A percentile compares a stretch with the other conserved stretches of the same genome.
Evolutionary conservation across 2,113 vertebrate genomes (phyloP).

Genomic region (Anser cygnoides): DNA sequence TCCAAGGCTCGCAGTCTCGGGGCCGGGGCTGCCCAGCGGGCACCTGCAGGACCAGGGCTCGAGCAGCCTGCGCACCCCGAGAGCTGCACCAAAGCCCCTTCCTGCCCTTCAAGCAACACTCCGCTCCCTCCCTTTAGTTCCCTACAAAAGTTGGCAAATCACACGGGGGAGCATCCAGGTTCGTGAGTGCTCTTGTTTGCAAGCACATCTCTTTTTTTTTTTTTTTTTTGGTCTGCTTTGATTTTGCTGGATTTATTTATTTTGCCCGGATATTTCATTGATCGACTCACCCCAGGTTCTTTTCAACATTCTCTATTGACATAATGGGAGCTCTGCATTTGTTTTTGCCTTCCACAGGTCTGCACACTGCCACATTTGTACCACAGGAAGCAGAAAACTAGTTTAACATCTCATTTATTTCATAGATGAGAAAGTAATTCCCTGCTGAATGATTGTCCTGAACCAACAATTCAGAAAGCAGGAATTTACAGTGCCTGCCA

Average conservation of each 20-base stretch:
- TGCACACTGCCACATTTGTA: slow-evolving; percentile 53
- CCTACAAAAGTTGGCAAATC: too few species aligned
- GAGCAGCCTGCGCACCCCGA: too few species aligned
- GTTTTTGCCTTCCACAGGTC: slow-evolving; percentile 27
- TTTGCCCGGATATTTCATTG: accelerated
- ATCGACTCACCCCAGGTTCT: neutral
- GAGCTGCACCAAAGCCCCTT: too few species aligned
- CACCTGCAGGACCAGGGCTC: too few species aligned
- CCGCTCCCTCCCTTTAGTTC: neutral
- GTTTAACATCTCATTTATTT: slow-evolving; percentile 87
- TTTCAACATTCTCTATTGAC: neutral
- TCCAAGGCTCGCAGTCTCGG: neutral
- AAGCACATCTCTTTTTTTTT: accelerated
- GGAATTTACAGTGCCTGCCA: slow-evolving; percentile 79
- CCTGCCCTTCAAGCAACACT: too few species aligned
- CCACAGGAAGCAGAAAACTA: slow-evolving; percentile 80
- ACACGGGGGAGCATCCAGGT: neutral
- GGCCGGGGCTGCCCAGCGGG: neutral
- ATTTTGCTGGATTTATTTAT: accelerated
- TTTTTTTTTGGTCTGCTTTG: too few species aligned
- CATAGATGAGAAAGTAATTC: slow-evolving; percentile 85
- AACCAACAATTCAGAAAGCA: slow-evolving; percentile 82
- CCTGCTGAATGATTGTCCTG: slow-evolving; percentile 83
- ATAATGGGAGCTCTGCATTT: neutral
- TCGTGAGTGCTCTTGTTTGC: accelerated